Percentiles rank a stretch among this genome's conserved stretches.
phyloP scores from a whole-genome alignment of 2,113 vertebrate genomes.

The Seriola quinqueradiata region DNA sequence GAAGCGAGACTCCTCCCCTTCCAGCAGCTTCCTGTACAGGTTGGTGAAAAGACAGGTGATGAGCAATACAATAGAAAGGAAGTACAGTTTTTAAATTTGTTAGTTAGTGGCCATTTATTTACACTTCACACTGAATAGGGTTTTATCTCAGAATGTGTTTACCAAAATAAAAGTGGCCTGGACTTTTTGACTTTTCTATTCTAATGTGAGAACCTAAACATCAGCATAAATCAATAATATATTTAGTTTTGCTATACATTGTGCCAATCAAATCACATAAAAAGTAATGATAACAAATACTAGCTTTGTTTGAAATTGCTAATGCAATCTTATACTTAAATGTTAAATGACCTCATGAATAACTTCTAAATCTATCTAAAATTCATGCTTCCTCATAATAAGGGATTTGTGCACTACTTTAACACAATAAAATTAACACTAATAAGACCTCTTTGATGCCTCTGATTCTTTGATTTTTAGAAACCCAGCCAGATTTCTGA shows the following conservation, averaged over 20 bases:
- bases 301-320: background rate
- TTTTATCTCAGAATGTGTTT: background rate
- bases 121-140: background rate
- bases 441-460: background rate
- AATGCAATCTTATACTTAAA: background rate
- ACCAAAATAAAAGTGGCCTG: background rate
- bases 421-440: background rate
- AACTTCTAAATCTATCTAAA: background rate
- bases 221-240: background rate
- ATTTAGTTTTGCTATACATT: background rate
- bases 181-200: background rate
- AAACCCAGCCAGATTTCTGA: background rate
- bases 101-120: background rate
- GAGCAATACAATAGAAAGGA: background rate
- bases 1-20: conserved; percentile 96
- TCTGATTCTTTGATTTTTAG: background rate
- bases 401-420: background rate
- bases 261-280: background rate
- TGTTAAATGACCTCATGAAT: background rate
- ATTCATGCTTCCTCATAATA: too few relatives aligned
- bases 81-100: background rate
- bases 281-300: background rate
- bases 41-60: conserved; percentile 7
- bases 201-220: background rate
- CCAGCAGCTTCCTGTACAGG: conserved; percentile 90